Evolutionary conservation across 2,888 invertebrate genomes (phyloP).

Genomic region (Ophraella communa): DNA sequence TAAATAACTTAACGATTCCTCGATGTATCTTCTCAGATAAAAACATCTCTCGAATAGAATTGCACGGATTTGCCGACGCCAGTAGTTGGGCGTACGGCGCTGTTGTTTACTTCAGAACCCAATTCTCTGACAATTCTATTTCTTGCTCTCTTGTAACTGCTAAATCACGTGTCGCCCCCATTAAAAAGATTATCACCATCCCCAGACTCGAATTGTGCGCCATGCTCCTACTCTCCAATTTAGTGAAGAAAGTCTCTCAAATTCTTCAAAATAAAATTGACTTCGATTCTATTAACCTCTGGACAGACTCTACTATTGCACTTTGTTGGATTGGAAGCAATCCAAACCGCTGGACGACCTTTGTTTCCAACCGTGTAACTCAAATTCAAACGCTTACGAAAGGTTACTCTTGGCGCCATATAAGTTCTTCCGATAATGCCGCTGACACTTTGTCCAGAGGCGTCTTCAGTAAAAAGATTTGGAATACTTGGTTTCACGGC

Average conservation of each 20-base stretch:
- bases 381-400: not conserved
- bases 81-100: not conserved
- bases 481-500: not conserved
- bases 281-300: not conserved
- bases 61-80: constrained; percentile 10
- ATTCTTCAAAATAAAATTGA: not conserved
- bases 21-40: not conserved
- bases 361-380: not conserved
- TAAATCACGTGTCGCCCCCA: constrained; percentile 30
- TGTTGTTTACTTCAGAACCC: not conserved
- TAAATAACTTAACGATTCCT: too few species aligned
- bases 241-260: too few species aligned
- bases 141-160: constrained; percentile 14
- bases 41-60: not conserved
- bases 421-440: not conserved
- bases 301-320: not conserved
- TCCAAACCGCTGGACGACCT: not conserved
- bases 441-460: not conserved
- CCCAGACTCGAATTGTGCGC: constrained; percentile 28
- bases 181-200: constrained; percentile 29
- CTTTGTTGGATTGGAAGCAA: not conserved
- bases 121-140: not conserved
- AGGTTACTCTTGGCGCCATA: not conserved
- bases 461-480: too few species aligned
- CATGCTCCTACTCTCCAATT: constrained; percentile 21